Base-by-base conservation (phyloP, 1,140 invertebrate genomes). In the Neelides sp. region DNA sequence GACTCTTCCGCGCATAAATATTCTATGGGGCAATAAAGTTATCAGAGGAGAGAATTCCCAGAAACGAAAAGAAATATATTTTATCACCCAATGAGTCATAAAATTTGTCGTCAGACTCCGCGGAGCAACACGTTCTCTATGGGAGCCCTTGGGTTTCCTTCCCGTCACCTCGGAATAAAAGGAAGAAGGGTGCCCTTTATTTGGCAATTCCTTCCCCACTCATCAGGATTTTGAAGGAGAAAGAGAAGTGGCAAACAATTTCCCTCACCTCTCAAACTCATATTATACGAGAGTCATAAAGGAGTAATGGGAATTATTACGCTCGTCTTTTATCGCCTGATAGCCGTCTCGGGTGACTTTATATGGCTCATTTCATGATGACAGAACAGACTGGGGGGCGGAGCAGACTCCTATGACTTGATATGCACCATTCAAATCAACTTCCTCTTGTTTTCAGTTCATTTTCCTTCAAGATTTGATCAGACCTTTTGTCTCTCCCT, bases 21-120 rank as follows among this genome's bases (percentile, higher is more conserved):
- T 42, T 42, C 40, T 8, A 42, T 23, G 7, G 22, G 8, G 12
- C 40, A 42, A 42, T 42, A 42, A 42, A 42, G 40, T 23, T 42
- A 42, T 42, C 40, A 42, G 22, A 42, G n/a, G 28, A 32, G 28
- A 32, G 28, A 32, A 32, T 32, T 32, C 28, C 28, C 28, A 8
- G n/a, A 32, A 32, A 13, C n/a, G n/a, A 8, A 8, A 32, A 32
- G 41, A 52, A 46, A 52, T 46, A 52, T 52, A 52, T 52, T 52
- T 52, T 52, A 52, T 52, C 50, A 52, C 42, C 43, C 40, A 52
- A 52, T 52, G 50, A 52, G 42, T 46, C 45, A 52, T 52, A 52
- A 45, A 52, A 52, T 46, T 52, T 52, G 42, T 52, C 50, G 28
- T 40, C 40, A 32, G 28, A 32, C 28, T 32, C 28, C n/a, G n/a